These are phyloP conservation scores for Chalcis sispes DNA, from an alignment of 2,888 invertebrate genomes.

Conservation along the genomic window DNA sequence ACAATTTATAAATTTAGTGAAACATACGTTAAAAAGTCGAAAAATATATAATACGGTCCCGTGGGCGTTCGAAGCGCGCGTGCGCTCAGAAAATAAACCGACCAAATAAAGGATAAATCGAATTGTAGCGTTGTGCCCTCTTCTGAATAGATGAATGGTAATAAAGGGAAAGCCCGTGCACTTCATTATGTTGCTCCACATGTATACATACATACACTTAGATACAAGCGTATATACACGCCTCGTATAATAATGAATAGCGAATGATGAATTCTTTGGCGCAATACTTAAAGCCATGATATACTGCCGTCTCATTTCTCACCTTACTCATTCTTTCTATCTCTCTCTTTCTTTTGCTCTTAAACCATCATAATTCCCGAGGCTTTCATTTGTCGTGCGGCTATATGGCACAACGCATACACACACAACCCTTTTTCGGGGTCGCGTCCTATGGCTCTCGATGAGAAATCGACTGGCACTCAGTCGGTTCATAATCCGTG, in stretches of 20 bases:
- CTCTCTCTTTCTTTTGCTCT: not conserved
- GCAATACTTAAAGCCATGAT: constrained; percentile 44
- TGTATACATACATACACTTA: not conserved
- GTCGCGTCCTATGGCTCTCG: no score
- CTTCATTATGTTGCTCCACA: constrained; percentile 50
- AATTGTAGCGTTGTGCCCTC: constrained; percentile 16
- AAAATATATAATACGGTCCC: constrained; percentile 1
- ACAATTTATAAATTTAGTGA: no score
- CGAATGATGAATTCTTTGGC: constrained; percentile 54
- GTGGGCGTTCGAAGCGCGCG: constrained; percentile 28
- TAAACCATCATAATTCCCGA: constrained; percentile 41
- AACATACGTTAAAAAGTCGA: no score
- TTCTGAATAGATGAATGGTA: constrained; percentile 39
- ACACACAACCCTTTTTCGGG: constrained; percentile 46
- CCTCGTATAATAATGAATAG: constrained; percentile 45
- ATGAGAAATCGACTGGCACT: constrained; percentile 61
- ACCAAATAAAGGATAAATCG: constrained; percentile 49
- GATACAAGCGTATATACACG: not conserved
- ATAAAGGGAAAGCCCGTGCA: constrained; percentile 48
- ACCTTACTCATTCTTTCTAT: constrained; percentile 28
- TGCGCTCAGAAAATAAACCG: constrained; percentile 28
- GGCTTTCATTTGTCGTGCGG: constrained; percentile 51
- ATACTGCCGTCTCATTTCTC: constrained; percentile 55
- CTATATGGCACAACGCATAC: not conserved
- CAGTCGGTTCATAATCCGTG: constrained; percentile 50